Base-by-base conservation (phyloP, 2,888 invertebrate species). In the Ypsolopha sequella region DNA sequence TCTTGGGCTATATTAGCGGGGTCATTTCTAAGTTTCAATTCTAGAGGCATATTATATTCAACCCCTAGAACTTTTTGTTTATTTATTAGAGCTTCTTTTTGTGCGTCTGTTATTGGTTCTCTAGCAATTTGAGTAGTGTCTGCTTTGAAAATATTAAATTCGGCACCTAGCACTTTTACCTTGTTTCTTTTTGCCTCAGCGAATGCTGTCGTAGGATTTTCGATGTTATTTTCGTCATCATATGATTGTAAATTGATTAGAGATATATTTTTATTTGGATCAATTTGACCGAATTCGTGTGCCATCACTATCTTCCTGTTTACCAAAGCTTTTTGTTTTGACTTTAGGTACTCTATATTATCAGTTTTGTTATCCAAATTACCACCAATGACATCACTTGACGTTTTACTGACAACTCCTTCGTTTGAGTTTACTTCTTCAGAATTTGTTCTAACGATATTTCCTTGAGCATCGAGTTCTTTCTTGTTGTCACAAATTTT, bases 41-140 rank as follows among this genome's bases (percentile, higher is more conserved):
- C 43, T 7, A n/a, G 9, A 10, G 50, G 50, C 10, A 50, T 14
- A 10, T 50, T 50, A 53, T 76, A 88, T 54, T 89, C 88, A 1
- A 84, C 71, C 13, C 74, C 67, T 35, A 89, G 58, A 1, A 89
- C 73, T 62, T 76, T 86, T 9, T 87, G 52, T 64, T 84, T 87
- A 56, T 89, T 89, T 49, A 68, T 73, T 58, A 88, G 78, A 0
- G 88, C 90, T 52, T 90, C 89, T 10, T 86, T 89, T 53, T 91
- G 84, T 2, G 88, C 88, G 2, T 85, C 80, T 0, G 80, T 84
- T 55, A 58, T 65, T 0, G 82, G 76, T 57, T 72, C 71, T 0
- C 41, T 9, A 1, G 41, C 36, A 1, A 52, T 11, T 1, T 45
- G 41, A 49, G 58, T 60, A 58, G 41, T 13, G 51, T 57, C 53